Conservation (phyloP, 2,797 vertebrate species). For the Merluccius polli region DNA sequence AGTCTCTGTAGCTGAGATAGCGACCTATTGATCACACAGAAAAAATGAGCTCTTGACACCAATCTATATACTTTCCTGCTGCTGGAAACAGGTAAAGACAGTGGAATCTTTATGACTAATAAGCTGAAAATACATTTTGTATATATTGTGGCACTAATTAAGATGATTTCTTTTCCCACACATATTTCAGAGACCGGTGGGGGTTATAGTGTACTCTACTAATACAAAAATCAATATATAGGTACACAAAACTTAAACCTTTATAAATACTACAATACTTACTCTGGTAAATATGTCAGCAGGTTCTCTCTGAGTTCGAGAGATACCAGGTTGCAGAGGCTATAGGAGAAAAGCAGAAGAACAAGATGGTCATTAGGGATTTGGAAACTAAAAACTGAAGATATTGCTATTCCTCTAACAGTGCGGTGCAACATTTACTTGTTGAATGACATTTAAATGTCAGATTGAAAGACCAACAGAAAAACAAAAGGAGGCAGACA, state of each 20-base stretch:
- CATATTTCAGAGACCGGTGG: neutral
- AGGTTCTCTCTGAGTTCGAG: conserved; percentile 97
- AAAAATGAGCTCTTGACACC: neutral
- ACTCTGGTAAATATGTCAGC: conserved; percentile 95
- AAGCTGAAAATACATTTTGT: neutral
- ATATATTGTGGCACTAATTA: neutral
- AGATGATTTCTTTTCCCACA: neutral
- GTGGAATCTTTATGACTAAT: neutral
- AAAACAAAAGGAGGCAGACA: neutral
- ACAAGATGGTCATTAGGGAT: conserved; percentile 22
- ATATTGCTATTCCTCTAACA: neutral
- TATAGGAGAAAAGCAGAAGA: conserved; percentile 61
- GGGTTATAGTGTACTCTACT: neutral
- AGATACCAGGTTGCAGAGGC: conserved; percentile 91
- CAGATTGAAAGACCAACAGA: neutral
- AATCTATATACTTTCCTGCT: neutral
- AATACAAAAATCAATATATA: neutral
- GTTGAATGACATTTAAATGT: neutral
- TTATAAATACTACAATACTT: conserved; percentile 65
- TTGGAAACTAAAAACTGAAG: conserved; percentile 2
- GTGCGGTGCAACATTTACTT: neutral
- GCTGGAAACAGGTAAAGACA: neutral
- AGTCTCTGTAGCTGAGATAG: conserved; percentile 87
- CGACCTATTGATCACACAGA: conserved; percentile 74
- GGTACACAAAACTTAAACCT: neutral